Evolutionary conservation across 2,113 vertebrate species (phyloP).

Genomic region (Sterna hirundo): DNA sequence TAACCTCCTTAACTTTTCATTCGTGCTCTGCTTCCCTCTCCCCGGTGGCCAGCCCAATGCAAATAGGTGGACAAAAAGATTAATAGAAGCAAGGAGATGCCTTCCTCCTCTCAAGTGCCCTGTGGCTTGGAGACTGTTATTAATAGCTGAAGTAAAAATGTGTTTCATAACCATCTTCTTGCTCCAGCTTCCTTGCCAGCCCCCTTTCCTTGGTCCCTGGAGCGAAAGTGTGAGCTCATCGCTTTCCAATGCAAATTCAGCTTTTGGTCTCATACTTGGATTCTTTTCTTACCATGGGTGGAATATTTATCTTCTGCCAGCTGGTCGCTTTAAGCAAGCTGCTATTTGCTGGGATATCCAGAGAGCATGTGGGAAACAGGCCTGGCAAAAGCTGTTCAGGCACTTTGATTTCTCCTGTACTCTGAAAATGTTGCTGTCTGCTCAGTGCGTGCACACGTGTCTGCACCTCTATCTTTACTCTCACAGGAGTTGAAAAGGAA

Average conservation of each 20-base stretch:
- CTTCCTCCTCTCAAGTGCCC: constrained; percentile 40
- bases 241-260: constrained; percentile 66
- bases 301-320: constrained; percentile 63
- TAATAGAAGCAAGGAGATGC: constrained; percentile 63
- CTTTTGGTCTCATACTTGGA: constrained; percentile 53
- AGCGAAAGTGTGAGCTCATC: constrained; percentile 71
- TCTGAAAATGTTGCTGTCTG: background rate
- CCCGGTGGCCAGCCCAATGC: constrained; percentile 41
- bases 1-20: constrained; percentile 58
- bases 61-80: constrained; percentile 52
- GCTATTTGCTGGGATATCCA: background rate
- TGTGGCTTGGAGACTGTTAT: constrained; percentile 60
- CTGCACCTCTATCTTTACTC: background rate
- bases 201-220: constrained; percentile 45
- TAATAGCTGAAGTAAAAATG: constrained; percentile 60
- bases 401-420: background rate
- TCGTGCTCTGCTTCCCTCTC: background rate
- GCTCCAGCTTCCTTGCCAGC: constrained; percentile 24
- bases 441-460: accelerated
- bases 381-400: background rate
- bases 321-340: constrained; percentile 27
- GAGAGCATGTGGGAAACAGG: background rate
- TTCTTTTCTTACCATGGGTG: constrained; percentile 56
- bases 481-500: background rate
- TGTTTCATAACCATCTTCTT: constrained; percentile 42